phyloP scores from a whole-genome alignment of 2,888 invertebrate species.

The Cheilosia vulpina region DNA sequence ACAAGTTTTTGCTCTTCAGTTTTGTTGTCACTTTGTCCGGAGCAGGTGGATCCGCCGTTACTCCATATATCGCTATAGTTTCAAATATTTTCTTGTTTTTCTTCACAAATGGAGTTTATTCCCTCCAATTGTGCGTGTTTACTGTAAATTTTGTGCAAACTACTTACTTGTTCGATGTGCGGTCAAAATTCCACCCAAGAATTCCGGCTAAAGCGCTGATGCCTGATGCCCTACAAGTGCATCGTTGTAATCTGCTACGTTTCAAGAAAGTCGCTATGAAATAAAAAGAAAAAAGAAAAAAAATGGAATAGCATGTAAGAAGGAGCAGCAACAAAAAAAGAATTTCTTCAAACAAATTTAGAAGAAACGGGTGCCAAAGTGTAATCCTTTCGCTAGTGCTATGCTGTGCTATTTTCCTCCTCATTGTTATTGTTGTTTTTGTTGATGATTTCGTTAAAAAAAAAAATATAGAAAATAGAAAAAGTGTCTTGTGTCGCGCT shows the following conservation, averaged over 20 bases:
- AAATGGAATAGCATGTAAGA: constrained; percentile 56
- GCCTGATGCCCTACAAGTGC: constrained; percentile 61
- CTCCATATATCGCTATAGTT: constrained; percentile 13
- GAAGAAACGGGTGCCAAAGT: constrained; percentile 48
- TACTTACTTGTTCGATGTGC: constrained; percentile 18
- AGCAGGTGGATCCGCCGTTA: constrained; percentile 22
- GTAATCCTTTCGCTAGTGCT: constrained; percentile 26
- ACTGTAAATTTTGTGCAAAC: constrained; percentile 11
- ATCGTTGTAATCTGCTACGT: constrained; percentile 24
- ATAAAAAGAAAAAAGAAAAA: constrained; percentile 4
- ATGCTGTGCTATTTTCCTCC: constrained; percentile 25
- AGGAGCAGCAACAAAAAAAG: constrained; percentile 37
- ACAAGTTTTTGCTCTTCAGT: constrained; percentile 63
- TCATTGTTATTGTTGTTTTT: constrained; percentile 42
- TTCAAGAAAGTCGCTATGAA: constrained; percentile 35
- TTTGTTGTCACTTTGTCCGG: constrained; percentile 61
- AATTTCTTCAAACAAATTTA: constrained; percentile 49
- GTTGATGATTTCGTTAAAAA: constrained; percentile 39
- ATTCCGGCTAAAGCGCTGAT: constrained; percentile 2
- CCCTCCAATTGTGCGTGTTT: constrained; percentile 18
- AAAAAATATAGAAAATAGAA: not conserved
- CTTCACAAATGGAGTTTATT: constrained; percentile 21
- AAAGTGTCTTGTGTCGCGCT: constrained; percentile 19
- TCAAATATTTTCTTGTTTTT: constrained; percentile 31
- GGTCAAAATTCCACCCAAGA: not conserved